Percentiles rank a stretch among this genome's conserved stretches.
Conservation (phyloP, 2,797 vertebrate species). For the Clarias fuscus region DNA sequence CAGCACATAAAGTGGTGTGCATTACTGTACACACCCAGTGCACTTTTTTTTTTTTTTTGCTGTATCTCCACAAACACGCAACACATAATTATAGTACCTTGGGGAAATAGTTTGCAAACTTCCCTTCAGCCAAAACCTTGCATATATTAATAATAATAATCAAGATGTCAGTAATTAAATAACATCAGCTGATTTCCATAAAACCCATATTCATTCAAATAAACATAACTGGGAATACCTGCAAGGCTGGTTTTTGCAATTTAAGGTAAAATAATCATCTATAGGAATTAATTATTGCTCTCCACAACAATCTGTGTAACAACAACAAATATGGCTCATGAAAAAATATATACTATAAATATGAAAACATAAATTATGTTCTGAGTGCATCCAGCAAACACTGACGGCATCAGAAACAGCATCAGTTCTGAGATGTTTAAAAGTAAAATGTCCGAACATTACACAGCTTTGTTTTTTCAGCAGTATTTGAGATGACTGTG, state of each 20-base stretch:
- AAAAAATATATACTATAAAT: background rate
- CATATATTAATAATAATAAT: conserved; percentile 22
- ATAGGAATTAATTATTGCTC: background rate
- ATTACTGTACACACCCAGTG: background rate
- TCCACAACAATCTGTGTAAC: background rate
- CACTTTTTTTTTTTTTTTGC: background rate
- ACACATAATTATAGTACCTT: conserved; percentile 29
- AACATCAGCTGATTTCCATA: conserved; percentile 4
- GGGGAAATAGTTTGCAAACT: conserved; percentile 36
- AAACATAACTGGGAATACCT: conserved; percentile 18
- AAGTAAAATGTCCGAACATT: conserved; percentile 9
- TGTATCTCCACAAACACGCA: conserved; percentile 1
- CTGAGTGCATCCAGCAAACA: background rate
- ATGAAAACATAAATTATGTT: conserved; percentile 1
- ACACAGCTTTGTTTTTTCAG: background rate
- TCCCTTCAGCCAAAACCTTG: background rate
- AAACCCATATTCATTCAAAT: conserved; percentile 11
- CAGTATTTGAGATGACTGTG: conserved; percentile 26
- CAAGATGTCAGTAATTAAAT: background rate
- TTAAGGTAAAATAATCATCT: background rate
- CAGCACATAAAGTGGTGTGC: background rate
- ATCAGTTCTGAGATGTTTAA: conserved; percentile 11
- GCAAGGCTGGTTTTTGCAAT: conserved; percentile 54
- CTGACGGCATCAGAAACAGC: conserved; percentile 7
- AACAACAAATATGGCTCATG: background rate